Percentiles rank a stretch among this genome's conserved stretches.
phyloP scores from a whole-genome alignment of 2,888 invertebrate genomes.

The Gasteruption jaculator region DNA sequence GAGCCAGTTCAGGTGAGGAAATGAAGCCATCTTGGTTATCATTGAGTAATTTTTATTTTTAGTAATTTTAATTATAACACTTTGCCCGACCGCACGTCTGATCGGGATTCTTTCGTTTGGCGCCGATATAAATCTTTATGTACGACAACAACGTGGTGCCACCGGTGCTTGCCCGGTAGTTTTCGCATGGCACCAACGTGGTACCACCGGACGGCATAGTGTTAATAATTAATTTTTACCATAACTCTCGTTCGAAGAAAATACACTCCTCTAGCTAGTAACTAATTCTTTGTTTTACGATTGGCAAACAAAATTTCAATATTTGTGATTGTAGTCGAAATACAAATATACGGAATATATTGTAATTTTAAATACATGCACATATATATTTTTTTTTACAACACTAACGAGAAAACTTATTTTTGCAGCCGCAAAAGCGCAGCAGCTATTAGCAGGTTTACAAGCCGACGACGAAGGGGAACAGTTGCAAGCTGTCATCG shows the following conservation, averaged over 20 bases:
- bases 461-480: constrained; percentile 95
- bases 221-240: constrained; percentile 1
- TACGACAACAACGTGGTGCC: no score
- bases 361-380: no score
- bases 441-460: constrained; percentile 85
- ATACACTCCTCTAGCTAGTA: no score
- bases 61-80: background rate
- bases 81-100: background rate
- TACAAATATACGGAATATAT: no score
- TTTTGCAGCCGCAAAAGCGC: constrained; percentile 77
- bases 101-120: no score
- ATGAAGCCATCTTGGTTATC: background rate
- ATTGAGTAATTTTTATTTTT: background rate
- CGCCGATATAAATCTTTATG: no score
- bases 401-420: constrained; percentile 7
- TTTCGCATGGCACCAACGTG: no score
- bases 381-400: background rate
- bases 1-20: constrained; percentile 69
- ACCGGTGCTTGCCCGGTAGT: no score
- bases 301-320: background rate
- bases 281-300: no score
- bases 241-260: no score
- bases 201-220: no score
- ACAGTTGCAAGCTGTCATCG: constrained; percentile 93
- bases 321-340: background rate